Percentiles rank a stretch among this genome's conserved stretches.
Conservation (phyloP, 2,113 vertebrate species). For the Eira barbara region DNA sequence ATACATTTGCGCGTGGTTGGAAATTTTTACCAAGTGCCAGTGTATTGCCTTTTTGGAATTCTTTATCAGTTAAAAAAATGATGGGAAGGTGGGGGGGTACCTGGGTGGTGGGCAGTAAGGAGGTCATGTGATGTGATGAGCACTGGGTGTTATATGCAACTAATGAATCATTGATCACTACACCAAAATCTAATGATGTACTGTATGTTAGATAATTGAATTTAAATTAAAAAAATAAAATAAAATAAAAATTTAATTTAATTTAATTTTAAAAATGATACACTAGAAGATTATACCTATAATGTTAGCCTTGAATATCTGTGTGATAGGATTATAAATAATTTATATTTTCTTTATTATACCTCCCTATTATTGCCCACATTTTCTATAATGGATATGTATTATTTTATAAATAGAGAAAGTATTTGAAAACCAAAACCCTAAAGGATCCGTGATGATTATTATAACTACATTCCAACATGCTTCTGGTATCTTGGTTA, state of each 20-base stretch:
- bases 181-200: not conserved
- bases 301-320: not conserved
- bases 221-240: not conserved
- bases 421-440: not conserved
- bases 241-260: no score
- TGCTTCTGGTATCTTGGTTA: not conserved
- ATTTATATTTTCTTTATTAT: conserved; percentile 29
- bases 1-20: not conserved
- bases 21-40: not conserved
- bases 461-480: not conserved
- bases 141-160: not conserved
- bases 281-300: not conserved
- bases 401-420: conserved; percentile 26
- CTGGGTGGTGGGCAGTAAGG: not conserved
- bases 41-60: not conserved
- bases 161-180: not conserved
- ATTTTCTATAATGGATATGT: not conserved
- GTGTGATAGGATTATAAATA: not conserved
- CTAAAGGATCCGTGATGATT: not conserved
- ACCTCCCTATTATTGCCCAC: not conserved
- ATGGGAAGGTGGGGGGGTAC: not conserved
- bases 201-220: not conserved
- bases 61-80: not conserved
- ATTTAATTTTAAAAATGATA: not conserved
- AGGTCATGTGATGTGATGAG: not conserved